Base-by-base conservation (phyloP, 2,113 vertebrate species). In the Nanorana parkeri region DNA sequence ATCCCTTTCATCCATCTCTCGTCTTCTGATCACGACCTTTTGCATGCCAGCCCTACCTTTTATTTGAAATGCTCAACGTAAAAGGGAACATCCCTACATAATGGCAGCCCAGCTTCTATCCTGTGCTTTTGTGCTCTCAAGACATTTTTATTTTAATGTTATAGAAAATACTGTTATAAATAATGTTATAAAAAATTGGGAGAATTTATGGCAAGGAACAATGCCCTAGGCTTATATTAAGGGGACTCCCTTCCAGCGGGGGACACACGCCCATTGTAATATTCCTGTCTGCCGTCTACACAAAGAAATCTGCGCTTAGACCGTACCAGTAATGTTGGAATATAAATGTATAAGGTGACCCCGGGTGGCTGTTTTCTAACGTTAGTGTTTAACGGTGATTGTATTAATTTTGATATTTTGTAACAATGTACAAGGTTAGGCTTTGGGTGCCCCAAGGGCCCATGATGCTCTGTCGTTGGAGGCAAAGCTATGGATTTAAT, bases 201-300 rank as follows among this genome's bases (percentile, higher is more conserved):
- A n/a, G 16, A 28, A 55, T 72, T 28, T 74, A 36, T 66, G 26
- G 19, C n/a, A 15, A 58, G 24, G 29, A 74, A 74, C 60, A 81
- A 75, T 67, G 63, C 71, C 61, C 51, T 19, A 80, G 84, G 79
- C 63, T 78, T 80, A 36, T 85, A 77, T 29, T 85, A 55, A 87
- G 11, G 56, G 55, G 72, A 68, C 81, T 83, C 7, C 87, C 84
- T 87, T 84, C 87, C 75, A 66, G 60, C 23, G 64, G 28, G 66
- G 77, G 82, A 84, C 91, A 90, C 94, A 94, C 94, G 91, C 93
- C 94, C 92, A 92, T 90, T 81, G 83, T 58, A 65, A 68, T 86
- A 82, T 85, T 73, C 86, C 7, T 90, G 86, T 90, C 88, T 83
- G 26, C 86, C 79, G 68, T 68, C 79, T 8, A 84, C 90, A 93